Percentiles rank a stretch among this genome's conserved stretches.
These are phyloP conservation scores for Anseranas semipalmata DNA, from an alignment of 2,113 vertebrate species.

Conservation along the genomic window DNA sequence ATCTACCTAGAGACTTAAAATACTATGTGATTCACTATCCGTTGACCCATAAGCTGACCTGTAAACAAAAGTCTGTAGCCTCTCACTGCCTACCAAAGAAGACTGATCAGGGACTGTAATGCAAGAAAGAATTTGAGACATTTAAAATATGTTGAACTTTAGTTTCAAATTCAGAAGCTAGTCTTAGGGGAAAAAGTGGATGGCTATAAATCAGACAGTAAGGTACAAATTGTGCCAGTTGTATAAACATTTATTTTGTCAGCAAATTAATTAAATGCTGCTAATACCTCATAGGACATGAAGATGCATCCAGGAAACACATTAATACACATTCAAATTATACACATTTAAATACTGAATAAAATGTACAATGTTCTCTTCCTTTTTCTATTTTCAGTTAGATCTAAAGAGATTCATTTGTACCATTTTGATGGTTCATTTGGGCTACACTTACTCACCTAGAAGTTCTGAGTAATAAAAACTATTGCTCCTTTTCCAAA, in stretches of 20 bases:
- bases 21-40: background rate
- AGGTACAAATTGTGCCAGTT: background rate
- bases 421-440: background rate
- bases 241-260: background rate
- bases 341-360: background rate
- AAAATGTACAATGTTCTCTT: background rate
- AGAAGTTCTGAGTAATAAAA: background rate
- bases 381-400: background rate
- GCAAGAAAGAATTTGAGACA: accelerated
- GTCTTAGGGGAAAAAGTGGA: background rate
- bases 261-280: background rate
- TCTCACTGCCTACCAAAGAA: background rate
- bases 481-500: background rate
- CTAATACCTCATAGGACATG: background rate
- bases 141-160: background rate
- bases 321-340: background rate
- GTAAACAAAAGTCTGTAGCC: background rate
- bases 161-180: background rate
- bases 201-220: background rate
- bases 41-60: background rate
- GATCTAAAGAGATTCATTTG: background rate
- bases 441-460: background rate
- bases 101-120: background rate
- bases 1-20: background rate
- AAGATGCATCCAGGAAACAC: background rate